Base-by-base conservation (phyloP, 2,797 vertebrate species). In the Acanthurus leucopareius region DNA sequence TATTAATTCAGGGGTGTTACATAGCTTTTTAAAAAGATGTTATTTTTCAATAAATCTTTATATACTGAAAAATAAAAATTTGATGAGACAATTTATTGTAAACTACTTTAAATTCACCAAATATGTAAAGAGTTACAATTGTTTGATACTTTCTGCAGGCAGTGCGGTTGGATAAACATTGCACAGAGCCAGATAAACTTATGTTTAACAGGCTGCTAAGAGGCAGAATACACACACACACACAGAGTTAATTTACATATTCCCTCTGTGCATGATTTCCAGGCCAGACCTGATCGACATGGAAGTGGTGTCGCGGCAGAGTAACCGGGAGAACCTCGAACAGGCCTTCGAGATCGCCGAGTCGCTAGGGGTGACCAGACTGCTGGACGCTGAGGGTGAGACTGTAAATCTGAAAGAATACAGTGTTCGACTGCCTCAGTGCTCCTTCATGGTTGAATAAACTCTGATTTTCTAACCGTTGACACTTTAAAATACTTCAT, bases 241-340 rank as follows among this genome's bases (percentile, higher is more conserved):
- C 32, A 28, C 13, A 13, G 15, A 54, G 54, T 10, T 22, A 28
- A 38, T 47, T 47, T 51, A 79, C 47, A 6, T 19, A 0, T 15
- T 40, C 48, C 28, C n/a, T 47, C 13, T 54, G 20, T 76, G 16
- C 63, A 3, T 77, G 61, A 57, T 53, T 45, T 87, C 22, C 94
- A 99, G 98, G 92, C 98, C 98, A 0, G 98, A 99, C 89, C 95
- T 99, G 90, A 98, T 99, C 89, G 96, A 99, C 90, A 98, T 99
- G 98, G 97, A 98, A 87, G 92, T 93, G 88, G 96, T 99, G 80
- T 95, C 96, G 22, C 95, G 93, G 84, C 98, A 99, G 91, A 97
- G 97, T 52, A 99, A 97, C 94, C 93, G 94, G 42, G 98, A 99
- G 67, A 99, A 99, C 92, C 96, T 99, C 57, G 98, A 99, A 83